Evolutionary conservation across 2,888 invertebrate genomes (phyloP).

Genomic region (Euphydryas editha): DNA sequence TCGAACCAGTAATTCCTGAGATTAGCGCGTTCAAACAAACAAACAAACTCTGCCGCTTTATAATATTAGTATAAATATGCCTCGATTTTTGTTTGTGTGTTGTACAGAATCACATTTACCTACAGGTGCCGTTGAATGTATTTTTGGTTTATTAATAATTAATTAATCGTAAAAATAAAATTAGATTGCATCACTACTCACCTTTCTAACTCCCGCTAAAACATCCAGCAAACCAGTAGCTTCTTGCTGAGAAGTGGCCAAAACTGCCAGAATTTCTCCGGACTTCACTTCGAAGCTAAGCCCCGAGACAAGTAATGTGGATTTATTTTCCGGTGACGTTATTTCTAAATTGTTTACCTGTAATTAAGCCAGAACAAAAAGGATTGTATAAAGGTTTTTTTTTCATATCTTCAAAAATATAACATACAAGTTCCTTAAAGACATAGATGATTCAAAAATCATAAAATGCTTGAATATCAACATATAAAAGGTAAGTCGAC

Average conservation of each 20-base stretch:
- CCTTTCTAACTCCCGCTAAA: conserved; percentile 88
- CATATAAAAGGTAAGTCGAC: too few relatives aligned
- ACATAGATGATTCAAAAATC: too few relatives aligned
- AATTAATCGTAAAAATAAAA: too few relatives aligned
- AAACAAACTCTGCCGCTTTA: too few relatives aligned
- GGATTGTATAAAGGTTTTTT: background rate
- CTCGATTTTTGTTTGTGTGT: too few relatives aligned
- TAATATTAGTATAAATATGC: too few relatives aligned
- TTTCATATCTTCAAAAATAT: background rate
- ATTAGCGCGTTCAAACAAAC: too few relatives aligned
- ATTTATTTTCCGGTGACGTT: conserved; percentile 81
- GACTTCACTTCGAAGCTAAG: conserved; percentile 95
- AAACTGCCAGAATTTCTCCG: conserved; percentile 94
- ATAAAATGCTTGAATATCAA: too few relatives aligned
- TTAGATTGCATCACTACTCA: conserved; percentile 45
- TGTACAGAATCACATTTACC: too few relatives aligned
- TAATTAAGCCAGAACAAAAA: conserved; percentile 29
- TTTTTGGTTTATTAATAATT: too few relatives aligned
- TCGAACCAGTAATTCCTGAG: too few relatives aligned
- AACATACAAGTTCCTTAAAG: background rate
- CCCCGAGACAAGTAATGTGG: conserved; percentile 86
- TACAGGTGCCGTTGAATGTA: too few relatives aligned
- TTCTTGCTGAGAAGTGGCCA: conserved; percentile 94
- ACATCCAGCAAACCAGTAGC: conserved; percentile 94
- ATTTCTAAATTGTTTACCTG: conserved; percentile 86